These are phyloP conservation scores for Phalacrocorax aristotelis DNA, from an alignment of 2,113 vertebrate genomes.

Conservation along the genomic window DNA sequence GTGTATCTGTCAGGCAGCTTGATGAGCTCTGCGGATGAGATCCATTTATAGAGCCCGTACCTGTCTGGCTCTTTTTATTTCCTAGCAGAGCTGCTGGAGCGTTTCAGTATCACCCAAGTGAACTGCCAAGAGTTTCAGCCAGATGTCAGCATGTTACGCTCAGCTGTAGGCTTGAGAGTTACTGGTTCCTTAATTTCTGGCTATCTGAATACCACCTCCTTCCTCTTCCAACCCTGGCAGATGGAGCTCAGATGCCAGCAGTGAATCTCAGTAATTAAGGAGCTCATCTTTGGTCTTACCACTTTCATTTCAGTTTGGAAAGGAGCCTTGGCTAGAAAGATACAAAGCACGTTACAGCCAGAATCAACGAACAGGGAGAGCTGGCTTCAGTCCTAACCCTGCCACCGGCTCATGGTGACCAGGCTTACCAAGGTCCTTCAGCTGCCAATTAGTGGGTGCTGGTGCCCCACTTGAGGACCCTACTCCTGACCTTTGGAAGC, in stretches of 20 bases:
- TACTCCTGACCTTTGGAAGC: background rate
- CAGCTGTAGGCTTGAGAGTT: background rate
- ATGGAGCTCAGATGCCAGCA: background rate
- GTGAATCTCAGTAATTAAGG: background rate
- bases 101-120: background rate
- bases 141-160: constrained; percentile 1
- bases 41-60: background rate
- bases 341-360: background rate
- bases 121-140: constrained; percentile 23
- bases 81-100: background rate
- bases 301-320: background rate
- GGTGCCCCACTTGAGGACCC: background rate
- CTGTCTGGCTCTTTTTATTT: constrained; percentile 4
- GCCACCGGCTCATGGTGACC: accelerated
- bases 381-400: background rate
- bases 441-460: background rate
- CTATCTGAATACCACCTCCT: background rate
- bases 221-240: background rate
- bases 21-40: constrained; percentile 3
- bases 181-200: background rate
- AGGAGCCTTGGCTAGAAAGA: background rate
- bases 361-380: background rate
- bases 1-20: constrained; percentile 12
- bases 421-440: background rate
- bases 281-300: background rate